These are phyloP conservation scores for Fundulus diaphanus DNA, from an alignment of 2,797 vertebrate genomes.

Conservation along the genomic window DNA sequence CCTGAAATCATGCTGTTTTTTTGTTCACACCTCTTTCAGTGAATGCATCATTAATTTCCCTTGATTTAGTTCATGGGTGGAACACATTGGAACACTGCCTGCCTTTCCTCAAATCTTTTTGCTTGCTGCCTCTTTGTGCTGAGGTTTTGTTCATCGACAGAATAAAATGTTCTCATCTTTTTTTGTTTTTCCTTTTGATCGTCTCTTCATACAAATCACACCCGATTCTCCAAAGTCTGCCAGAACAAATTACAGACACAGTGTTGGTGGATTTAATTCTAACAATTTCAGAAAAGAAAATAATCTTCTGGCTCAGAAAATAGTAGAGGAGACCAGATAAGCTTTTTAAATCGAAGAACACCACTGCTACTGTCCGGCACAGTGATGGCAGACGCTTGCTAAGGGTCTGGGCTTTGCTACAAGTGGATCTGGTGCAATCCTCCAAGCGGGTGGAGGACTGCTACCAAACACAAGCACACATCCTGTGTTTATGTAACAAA, in stretches of 20 bases:
- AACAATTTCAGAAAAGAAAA: constrained; percentile 13
- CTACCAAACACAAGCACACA: background rate
- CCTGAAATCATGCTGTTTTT: background rate
- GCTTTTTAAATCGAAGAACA: background rate
- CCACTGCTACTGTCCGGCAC: background rate
- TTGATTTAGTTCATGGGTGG: constrained; percentile 25
- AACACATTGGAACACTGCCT: constrained; percentile 27
- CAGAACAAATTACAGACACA: constrained; percentile 5
- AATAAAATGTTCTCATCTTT: constrained; percentile 41
- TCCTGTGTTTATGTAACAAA: background rate
- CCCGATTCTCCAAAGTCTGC: constrained; percentile 25
- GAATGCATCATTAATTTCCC: background rate
- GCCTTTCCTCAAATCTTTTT: constrained; percentile 23
- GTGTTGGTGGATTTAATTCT: constrained; percentile 14
- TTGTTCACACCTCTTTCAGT: background rate
- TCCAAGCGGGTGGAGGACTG: background rate
- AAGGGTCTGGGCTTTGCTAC: background rate
- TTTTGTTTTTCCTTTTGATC: constrained; percentile 4
- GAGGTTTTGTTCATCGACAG: constrained; percentile 37
- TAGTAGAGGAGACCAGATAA: background rate
- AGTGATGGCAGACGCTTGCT: background rate
- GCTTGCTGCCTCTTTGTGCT: constrained; percentile 23
- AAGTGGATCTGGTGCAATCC: background rate
- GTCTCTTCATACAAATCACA: constrained; percentile 19
- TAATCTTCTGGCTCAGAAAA: constrained; percentile 11